Base-by-base conservation (phyloP, 2,888 invertebrate genomes). In the Acleris cristana region DNA sequence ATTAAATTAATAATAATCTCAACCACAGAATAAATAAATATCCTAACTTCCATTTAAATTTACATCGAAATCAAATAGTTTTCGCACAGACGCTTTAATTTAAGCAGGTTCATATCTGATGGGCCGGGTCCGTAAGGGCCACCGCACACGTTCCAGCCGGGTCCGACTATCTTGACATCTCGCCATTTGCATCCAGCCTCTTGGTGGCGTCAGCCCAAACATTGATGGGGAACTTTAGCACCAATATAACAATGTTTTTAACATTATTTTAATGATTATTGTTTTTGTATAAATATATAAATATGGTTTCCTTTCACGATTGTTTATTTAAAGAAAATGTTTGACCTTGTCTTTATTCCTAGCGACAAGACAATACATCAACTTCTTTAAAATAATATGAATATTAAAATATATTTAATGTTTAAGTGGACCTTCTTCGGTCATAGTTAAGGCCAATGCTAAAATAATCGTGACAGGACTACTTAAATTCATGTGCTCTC, bases 121-220 rank as follows among this genome's bases (percentile, higher is more conserved):
- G 67, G 60, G 45, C 76, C 74, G 34, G 56, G 34, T 34, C 48
- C 48, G 77, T 83, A 84, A 87, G 86, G 86, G 84, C 83, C 84
- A 84, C 84, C 85, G 76, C 82, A 87, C 84, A 84, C 85, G 83
- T 83, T 82, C 81, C 75, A 76, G 82, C 81, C 78, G 81, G 81
- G 64, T 68, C 79, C 76, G 71, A 65, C 76, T 86, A 88, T 87
- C 86, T 81, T 72, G 74, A 79, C 76, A 87, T 88, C 87, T 83
- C 70, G 76, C 77, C 84, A 87, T 88, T 88, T 88, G 87, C 88
- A 87, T 88, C 79, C 86, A 82, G 79, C 81, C 76, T 80, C 81
- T 79, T 48, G 23, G 83, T 84, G 64, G 71, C 72, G 70, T 64
- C 75, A 73, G 56, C 56, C 55, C 54, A 49, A 66, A 67, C 21